phyloP scores from a whole-genome alignment of 2,888 invertebrate species.

The Drosophila yooni region DNA sequence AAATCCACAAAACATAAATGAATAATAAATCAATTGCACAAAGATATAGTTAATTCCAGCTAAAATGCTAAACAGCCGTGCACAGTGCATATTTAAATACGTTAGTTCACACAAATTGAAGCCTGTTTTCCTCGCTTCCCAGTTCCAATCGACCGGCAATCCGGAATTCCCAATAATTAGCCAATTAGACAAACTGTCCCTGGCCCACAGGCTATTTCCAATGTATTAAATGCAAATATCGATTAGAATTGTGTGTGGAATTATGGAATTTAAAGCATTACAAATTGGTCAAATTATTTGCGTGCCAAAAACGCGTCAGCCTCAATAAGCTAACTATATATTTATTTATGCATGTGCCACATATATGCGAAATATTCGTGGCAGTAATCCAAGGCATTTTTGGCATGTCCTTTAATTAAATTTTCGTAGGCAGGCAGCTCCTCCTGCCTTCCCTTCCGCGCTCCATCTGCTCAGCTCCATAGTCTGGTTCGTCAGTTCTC shows the following conservation, averaged over 20 bases:
- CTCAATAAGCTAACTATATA: conserved; percentile 1
- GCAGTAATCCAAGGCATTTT: conserved; percentile 48
- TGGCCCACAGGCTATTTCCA: conserved; percentile 4
- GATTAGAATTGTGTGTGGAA: conserved; percentile 4
- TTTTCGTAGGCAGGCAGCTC: conserved; percentile 29
- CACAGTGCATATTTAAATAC: not conserved
- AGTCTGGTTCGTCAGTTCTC: conserved; percentile 10
- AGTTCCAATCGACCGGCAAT: not conserved
- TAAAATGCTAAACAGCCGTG: not conserved
- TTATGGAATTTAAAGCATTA: conserved; percentile 17
- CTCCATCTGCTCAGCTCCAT: not conserved
- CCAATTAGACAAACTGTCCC: conserved; percentile 8
- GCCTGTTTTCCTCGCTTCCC: not conserved
- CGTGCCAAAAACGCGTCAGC: conserved; percentile 16
- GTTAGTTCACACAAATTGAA: not conserved
- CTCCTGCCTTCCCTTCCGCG: not conserved
- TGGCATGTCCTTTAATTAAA: conserved; percentile 56
- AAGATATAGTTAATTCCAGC: not conserved
- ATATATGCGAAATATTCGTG: conserved; percentile 35
- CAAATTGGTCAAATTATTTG: conserved; percentile 19
- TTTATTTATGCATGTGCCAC: not conserved
- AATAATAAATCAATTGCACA: not conserved
- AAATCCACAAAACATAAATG: not conserved
- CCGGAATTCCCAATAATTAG: conserved; percentile 14
- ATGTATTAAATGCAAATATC: conserved; percentile 28